Evolutionary conservation across 2,797 vertebrate genomes (phyloP).

Genomic region (Urocyon cinereoargenteus): DNA sequence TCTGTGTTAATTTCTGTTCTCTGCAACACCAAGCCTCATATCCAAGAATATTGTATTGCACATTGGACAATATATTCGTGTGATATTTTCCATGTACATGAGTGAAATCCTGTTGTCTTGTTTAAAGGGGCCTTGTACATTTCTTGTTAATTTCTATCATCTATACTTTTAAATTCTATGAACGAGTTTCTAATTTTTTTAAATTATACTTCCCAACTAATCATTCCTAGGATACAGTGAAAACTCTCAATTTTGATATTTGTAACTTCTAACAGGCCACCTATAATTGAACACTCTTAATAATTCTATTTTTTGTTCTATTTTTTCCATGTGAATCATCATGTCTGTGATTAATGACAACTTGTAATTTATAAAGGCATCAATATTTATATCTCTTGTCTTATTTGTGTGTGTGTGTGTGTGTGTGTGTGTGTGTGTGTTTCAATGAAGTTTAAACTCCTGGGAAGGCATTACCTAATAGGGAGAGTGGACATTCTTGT

Average conservation of each 20-base stretch:
- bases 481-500: background rate
- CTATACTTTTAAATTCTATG: background rate
- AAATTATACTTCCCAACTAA: background rate
- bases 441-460: background rate
- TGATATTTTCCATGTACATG: background rate
- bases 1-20: background rate
- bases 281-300: background rate
- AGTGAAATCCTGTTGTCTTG: background rate
- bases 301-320: background rate
- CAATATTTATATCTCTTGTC: background rate
- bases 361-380: background rate
- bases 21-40: background rate
- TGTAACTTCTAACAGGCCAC: background rate
- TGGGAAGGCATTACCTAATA: background rate
- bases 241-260: conserved; percentile 25
- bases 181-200: background rate
- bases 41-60: background rate
- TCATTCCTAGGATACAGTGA: background rate
- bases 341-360: background rate
- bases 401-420: background rate
- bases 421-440: background rate
- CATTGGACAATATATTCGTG: background rate
- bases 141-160: conserved; percentile 27
- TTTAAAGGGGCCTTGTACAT: background rate
- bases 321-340: background rate